phyloP scores from a whole-genome alignment of 2,888 invertebrate species.

The Ptilodon capucinus region DNA sequence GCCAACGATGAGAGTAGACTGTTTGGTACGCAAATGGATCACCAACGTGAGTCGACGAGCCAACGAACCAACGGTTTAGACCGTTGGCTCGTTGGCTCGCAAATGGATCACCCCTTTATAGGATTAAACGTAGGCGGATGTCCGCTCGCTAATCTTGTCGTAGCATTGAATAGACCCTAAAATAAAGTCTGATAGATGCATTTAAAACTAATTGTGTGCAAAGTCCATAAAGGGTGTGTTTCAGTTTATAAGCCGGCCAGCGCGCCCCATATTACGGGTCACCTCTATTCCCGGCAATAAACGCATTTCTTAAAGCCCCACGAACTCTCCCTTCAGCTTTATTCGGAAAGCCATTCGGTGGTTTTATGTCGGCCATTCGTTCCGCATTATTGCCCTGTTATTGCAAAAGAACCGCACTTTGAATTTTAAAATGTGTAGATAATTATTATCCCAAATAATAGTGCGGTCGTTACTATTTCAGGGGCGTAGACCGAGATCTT shows the following conservation, averaged over 20 bases:
- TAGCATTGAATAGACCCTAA: not conserved
- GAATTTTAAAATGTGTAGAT: slow-evolving; percentile 45
- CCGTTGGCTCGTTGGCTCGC: too few species aligned
- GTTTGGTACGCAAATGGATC: too few species aligned
- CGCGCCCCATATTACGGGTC: slow-evolving; percentile 24
- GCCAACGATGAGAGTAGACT: too few species aligned
- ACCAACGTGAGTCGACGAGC: too few species aligned
- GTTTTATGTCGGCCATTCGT: slow-evolving; percentile 63
- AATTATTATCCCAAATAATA: slow-evolving; percentile 23
- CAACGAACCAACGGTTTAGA: too few species aligned
- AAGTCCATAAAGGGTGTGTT: slow-evolving; percentile 38
- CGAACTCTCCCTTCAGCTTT: slow-evolving; percentile 56
- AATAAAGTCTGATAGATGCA: not conserved
- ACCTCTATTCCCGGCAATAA: slow-evolving; percentile 47
- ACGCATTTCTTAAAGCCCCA: slow-evolving; percentile 58
- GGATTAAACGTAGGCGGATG: too few species aligned
- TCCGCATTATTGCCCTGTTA: slow-evolving; percentile 65
- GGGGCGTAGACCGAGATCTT: too few species aligned
- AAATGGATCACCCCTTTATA: too few species aligned
- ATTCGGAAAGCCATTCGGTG: slow-evolving; percentile 64
- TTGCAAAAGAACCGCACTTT: slow-evolving; percentile 50
- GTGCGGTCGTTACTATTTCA: slow-evolving; percentile 11
- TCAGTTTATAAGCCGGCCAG: slow-evolving; percentile 40
- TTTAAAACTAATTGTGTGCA: slow-evolving; percentile 34
- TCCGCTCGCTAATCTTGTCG: not conserved